phyloP scores from a whole-genome alignment of 2,888 invertebrate species.

The Parnassius mnemosyne region DNA sequence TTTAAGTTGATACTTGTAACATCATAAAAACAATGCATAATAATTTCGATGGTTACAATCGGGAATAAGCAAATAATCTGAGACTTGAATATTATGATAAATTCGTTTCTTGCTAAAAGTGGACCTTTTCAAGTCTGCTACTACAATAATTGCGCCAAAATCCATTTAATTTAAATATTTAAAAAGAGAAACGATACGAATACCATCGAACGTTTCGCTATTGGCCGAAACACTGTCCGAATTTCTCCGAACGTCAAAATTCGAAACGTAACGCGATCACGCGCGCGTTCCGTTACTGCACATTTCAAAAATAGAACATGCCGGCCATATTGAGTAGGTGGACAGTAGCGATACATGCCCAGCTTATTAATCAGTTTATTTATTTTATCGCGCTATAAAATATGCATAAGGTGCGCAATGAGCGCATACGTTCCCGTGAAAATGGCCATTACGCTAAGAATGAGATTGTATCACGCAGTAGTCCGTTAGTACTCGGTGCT shows the following conservation, averaged over 20 bases:
- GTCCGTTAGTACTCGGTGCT: slow-evolving; percentile 24
- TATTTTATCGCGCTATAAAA: slow-evolving; percentile 72
- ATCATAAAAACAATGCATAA: too few species aligned
- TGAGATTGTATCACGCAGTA: slow-evolving; percentile 34
- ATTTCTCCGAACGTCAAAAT: slow-evolving; percentile 77
- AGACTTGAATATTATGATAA: too few species aligned
- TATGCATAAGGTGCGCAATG: slow-evolving; percentile 55
- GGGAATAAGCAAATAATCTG: too few species aligned
- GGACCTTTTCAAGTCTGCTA: slow-evolving; percentile 7
- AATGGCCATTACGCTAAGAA: slow-evolving; percentile 42
- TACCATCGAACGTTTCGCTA: slow-evolving; percentile 41
- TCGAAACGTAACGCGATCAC: slow-evolving; percentile 73
- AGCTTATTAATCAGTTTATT: slow-evolving; percentile 74
- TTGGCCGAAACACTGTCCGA: slow-evolving; percentile 57
- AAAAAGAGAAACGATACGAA: slow-evolving; percentile 71
- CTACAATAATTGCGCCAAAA: slow-evolving; percentile 41
- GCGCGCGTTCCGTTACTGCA: slow-evolving; percentile 75
- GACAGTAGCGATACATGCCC: slow-evolving; percentile 66
- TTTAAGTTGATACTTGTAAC: too few species aligned
- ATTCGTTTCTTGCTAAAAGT: background rate
- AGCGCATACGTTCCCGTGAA: slow-evolving; percentile 52
- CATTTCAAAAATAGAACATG: slow-evolving; percentile 78
- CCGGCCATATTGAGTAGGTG: slow-evolving; percentile 74
- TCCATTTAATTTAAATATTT: slow-evolving; percentile 52
- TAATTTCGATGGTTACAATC: too few species aligned